Evolutionary conservation across 1,140 invertebrate genomes (phyloP), one percentile per base, ranked within the genome.

Genomic region (Drosophila equinoxialis): DNA sequence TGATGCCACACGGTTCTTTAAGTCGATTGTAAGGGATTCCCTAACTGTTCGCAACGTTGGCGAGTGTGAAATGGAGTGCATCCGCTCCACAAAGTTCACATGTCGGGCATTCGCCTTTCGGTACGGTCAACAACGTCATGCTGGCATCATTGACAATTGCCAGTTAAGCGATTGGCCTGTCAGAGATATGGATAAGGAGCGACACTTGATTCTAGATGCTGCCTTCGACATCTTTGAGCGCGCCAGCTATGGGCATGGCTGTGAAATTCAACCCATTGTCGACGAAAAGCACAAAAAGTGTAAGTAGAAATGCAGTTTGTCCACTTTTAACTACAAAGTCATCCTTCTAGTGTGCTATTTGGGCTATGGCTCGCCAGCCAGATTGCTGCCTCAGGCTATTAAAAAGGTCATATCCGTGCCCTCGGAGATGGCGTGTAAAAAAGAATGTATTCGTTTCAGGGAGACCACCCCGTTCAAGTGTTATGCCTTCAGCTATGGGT

Each of bases 61-160:
- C 0, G 95, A 96, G 23, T 97, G 96, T 79, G 95, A 97, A 89
- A 92, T 95, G 11, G 95, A 96, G 74, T 97, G 96, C 73, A 94
- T 96, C 4, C 92, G 93, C 48, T 93, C 94, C 0, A 92, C 93
- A 1, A 93, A 94, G 45, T 97, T 96, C 92, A 95, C 95, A 13
- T 97, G 96, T 77, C 93, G 96, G 62, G 95, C 95, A 39, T 96
- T 96, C 75, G 95, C 95, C 71, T 97, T 94, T 80, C 95, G 95
- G 66, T 96, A 95, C 75, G 95, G 94, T 1, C 91, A 95, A 4
- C 94, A 94, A 23, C 91, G 93, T 1, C 94, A 94, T 64, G 94
- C 94, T 0, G 94, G 94, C 39, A 92, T 94, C 17, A 90, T 94
- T 1, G 94, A 95, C 71, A 96, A 96, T 80, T 97, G 96, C 78